Percentiles rank a stretch among this genome's conserved stretches.
Conservation (phyloP, 37 sponge, comb jelly and placozoan species). For the Cliona cf. orientalis region DNA sequence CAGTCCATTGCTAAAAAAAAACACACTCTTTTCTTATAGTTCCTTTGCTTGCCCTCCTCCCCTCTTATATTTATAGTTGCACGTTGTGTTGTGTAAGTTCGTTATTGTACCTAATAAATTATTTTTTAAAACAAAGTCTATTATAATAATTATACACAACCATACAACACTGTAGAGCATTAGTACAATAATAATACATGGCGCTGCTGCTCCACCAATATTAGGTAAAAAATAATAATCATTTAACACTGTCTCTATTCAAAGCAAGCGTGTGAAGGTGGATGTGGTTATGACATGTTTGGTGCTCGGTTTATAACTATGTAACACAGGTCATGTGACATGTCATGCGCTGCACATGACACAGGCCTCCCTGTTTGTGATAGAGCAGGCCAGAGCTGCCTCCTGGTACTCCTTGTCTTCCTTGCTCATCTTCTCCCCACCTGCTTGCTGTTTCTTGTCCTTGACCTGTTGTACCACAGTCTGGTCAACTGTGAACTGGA, state of each 20-base stretch:
- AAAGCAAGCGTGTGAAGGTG: background rate
- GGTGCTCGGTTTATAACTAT: no score
- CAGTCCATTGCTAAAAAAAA: slow-evolving; percentile 16
- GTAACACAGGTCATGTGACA: no score
- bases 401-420: slow-evolving; percentile 45
- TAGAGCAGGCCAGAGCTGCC: slow-evolving; percentile 78
- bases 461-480: slow-evolving; percentile 56
- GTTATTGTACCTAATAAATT: no score
- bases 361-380: slow-evolving; percentile 90
- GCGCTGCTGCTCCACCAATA: background rate
- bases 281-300: background rate
- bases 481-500: slow-evolving; percentile 99
- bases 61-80: no score
- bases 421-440: background rate
- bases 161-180: background rate
- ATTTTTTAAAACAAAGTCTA: background rate
- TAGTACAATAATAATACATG: background rate
- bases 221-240: background rate
- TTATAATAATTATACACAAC: background rate
- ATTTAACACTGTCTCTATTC: background rate
- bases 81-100: no score
- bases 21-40: no score
- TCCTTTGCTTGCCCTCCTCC: no score
- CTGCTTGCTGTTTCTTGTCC: slow-evolving; percentile 4
- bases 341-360: slow-evolving; percentile 89